Base-by-base conservation (phyloP, 2,888 invertebrate species). In the Glyphotaelius pellucidus region DNA sequence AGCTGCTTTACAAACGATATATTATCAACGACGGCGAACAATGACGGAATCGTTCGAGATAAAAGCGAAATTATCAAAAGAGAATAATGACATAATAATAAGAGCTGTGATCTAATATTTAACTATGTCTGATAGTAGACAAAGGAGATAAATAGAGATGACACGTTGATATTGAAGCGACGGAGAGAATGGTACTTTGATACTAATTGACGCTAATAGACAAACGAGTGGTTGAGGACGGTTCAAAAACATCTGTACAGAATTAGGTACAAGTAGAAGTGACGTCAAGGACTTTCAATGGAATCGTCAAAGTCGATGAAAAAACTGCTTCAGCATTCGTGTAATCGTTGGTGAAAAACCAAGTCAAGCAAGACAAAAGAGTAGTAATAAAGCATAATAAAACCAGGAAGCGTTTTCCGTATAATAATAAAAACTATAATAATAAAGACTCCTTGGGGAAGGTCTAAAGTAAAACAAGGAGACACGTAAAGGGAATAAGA, bases 11-110 rank as follows among this genome's bases (percentile, higher is more conserved):
- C 35, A 83, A 83, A 83, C n/a, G 19, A 83, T 35, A 81, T 32
- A 32, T 31, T 47, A 47, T 47, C 19, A 38, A 83, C 35, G 38
- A 83, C 19, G 25, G 25, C 35, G 38, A 32, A 83, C 83, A 83
- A 83, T 83, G 83, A 83, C 15, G 32, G 32, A 83, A 35, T 83
- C 83, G 83, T 35, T 83, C 25, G 38, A 83, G 32, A 83, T 32
- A 83, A 83, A 83, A 83, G 83, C 32, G 83, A 83, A 83, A 83
- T 83, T 83, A 83, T 35, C 32, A 83, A 38, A 35, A 83, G 83
- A 83, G 35, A 38, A 35, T 83, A 83, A 83, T 35, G 83, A 83
- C 35, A 35, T 83, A 83, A 83, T 83, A 38, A 83, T 38, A 2
- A 31, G 83, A 83, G 19, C n/a, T 67, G 67, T 67, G 67, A 67